Base-by-base conservation (phyloP, 2,888 invertebrate genomes). In the Pemphredon lugubris region DNA sequence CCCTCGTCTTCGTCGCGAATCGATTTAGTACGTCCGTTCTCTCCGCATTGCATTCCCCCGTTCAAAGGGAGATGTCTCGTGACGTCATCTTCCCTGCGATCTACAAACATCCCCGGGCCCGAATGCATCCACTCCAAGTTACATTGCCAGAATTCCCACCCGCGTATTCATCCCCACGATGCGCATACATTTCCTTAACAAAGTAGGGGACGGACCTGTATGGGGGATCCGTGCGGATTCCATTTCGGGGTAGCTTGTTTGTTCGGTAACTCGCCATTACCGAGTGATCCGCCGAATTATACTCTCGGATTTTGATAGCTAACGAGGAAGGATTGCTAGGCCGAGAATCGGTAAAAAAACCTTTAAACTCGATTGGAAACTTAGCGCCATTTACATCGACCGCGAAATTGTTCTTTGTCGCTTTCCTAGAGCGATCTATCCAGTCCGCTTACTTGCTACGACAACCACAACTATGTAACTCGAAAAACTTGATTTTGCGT, bases 61-160 rank as follows among this genome's bases (percentile, higher is more conserved):
- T 37, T 70, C 67, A 64, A 72, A 74, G 44, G 51, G 34, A 47
- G 65, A 64, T 51, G 34, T 50, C 45, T 50, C 6, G 32, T 51
- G 69, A 69, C 55, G 59, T 72, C 67, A 67, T 23, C 55, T 53
- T 23, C 16, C 37, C 40, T 23, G 37, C 42, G 68, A 69, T 69
- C 63, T 30, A 16, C 57, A 71, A 74, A 74, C 60, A 67, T 69
- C 67, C 67, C 47, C 7, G 9, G 9, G 9, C 20, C 16, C 7
- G 40, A 40, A 23, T 30, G 47, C 42, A 40, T 32, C 54, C 54
- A 47, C 39, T 45, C 18, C 6, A 44, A 26, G 39, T 39, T 39
- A 32, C 30, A 55, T 48, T 21, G 47, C 21, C 39, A 16, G 23
- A 26, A 48, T 54, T 42, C 32, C 47, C 60, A 21, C n/a, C 51